Percentiles rank a stretch among this genome's conserved stretches.
Evolutionary conservation across 2,797 vertebrate species (phyloP).

Genomic region (Petrocephalus schoutedeni): DNA sequence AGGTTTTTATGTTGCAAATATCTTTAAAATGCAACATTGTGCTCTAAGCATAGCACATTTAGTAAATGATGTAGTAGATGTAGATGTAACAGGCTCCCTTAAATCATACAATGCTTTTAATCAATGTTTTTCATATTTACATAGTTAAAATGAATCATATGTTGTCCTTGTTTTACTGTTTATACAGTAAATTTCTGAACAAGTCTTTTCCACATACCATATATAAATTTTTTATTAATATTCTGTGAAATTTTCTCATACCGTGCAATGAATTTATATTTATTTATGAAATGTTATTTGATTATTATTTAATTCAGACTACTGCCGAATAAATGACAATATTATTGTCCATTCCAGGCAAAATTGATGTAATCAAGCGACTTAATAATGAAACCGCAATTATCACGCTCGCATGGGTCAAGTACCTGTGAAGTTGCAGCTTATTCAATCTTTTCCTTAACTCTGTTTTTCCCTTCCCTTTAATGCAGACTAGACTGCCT

Average conservation of each 20-base stretch:
- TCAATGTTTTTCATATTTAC: neutral
- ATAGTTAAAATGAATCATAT: neutral
- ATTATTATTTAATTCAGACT: neutral
- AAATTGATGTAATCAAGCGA: neutral
- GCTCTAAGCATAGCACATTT: neutral
- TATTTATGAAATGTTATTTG: neutral
- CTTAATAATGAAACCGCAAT: conserved; percentile 8
- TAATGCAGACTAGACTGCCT: conserved; percentile 19
- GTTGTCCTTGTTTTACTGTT: neutral
- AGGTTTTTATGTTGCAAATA: neutral
- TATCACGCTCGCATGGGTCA: neutral
- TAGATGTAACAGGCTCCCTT: neutral
- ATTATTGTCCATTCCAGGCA: neutral
- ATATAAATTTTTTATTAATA: neutral
- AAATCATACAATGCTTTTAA: neutral
- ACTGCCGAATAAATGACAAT: neutral
- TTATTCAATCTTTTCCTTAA: neutral
- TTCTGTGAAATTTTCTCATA: neutral
- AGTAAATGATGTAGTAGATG: neutral
- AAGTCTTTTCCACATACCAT: neutral
- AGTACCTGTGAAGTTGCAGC: neutral
- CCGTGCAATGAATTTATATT: neutral
- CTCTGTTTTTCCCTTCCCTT: neutral
- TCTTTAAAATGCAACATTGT: conserved; percentile 3
- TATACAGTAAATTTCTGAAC: neutral